Evolutionary conservation across 2,888 invertebrate genomes (phyloP).

Genomic region (Tridacna gigas): DNA sequence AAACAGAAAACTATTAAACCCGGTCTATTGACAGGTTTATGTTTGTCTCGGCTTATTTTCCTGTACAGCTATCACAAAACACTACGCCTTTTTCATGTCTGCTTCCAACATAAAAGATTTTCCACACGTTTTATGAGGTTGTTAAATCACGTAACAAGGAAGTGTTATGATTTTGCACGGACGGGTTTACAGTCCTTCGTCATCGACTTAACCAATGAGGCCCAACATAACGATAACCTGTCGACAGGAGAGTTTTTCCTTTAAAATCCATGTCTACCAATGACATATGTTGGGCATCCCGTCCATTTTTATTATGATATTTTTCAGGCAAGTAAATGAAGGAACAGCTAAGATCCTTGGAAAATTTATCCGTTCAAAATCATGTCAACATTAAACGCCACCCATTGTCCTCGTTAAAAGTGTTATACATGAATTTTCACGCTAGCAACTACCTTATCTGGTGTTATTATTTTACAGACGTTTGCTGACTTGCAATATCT

Average conservation of each 20-base stretch:
- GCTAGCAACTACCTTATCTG: background rate
- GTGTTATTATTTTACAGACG: background rate
- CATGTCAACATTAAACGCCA: too few relatives aligned
- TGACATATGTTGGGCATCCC: too few relatives aligned
- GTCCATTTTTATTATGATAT: too few relatives aligned
- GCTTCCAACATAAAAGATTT: background rate
- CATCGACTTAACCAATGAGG: background rate
- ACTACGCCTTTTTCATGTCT: background rate
- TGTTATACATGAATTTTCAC: too few relatives aligned
- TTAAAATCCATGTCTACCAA: too few relatives aligned
- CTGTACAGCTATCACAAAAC: background rate
- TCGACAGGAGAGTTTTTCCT: too few relatives aligned
- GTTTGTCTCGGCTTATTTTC: background rate
- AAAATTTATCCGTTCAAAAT: too few relatives aligned
- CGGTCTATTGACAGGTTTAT: background rate
- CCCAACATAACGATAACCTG: background rate
- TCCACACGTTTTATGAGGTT: background rate
- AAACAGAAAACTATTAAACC: background rate
- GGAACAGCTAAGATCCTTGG: too few relatives aligned
- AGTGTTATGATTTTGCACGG: background rate
- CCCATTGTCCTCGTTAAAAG: too few relatives aligned
- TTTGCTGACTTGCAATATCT: background rate
- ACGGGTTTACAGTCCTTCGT: constrained; percentile 13
- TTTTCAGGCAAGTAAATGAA: too few relatives aligned
- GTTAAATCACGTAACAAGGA: background rate